Evolutionary conservation across 35 echinoderm and acorn worm genomes (phyloP).

Genomic region (Acanthaster planci): DNA sequence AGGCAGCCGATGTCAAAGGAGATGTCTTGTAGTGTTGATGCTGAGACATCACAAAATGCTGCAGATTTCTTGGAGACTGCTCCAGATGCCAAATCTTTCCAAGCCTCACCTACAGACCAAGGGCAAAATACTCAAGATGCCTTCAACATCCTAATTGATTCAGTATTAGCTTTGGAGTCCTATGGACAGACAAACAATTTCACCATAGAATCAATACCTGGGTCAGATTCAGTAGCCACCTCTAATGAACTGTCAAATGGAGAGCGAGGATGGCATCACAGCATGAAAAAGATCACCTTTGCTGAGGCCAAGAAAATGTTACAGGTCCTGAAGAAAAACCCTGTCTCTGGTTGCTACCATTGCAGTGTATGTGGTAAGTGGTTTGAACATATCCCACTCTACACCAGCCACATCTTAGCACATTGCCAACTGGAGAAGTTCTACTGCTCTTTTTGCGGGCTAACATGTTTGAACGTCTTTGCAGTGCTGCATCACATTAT

Average conservation of each 20-base stretch:
- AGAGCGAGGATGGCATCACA: neutral
- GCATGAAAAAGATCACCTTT: neutral
- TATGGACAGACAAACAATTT: neutral
- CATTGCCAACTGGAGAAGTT: neutral
- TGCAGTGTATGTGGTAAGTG: slow-evolving; percentile 2
- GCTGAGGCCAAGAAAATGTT: neutral
- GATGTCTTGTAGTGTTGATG: neutral
- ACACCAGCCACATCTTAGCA: slow-evolving; percentile 17
- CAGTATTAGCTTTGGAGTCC: neutral
- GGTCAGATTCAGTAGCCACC: neutral
- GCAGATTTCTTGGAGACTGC: no score
- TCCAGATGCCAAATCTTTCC: neutral
- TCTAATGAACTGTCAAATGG: neutral
- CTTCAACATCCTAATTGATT: neutral
- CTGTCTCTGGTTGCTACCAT: neutral
- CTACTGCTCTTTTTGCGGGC: neutral
- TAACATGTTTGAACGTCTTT: neutral
- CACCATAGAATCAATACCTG: neutral
- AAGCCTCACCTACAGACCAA: neutral
- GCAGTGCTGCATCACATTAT: neutral
- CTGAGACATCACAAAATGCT: neutral
- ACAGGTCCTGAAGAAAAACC: neutral
- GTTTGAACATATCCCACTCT: neutral
- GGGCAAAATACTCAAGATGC: neutral
- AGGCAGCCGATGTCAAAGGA: neutral